Base-by-base conservation (phyloP, 1,140 invertebrate genomes). In the Brachionus rotundiformis region DNA sequence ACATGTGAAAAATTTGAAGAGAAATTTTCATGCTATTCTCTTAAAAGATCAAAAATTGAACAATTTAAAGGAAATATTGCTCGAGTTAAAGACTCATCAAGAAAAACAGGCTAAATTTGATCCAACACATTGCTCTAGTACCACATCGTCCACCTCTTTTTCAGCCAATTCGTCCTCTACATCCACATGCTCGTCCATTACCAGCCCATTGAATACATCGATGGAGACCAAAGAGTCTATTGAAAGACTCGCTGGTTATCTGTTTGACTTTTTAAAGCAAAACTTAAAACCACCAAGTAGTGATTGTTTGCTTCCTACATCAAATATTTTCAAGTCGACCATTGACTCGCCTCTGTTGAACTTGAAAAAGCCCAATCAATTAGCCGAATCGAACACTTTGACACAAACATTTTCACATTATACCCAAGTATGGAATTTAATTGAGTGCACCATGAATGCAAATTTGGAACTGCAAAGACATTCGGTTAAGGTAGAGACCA, bases 371-470 rank as follows among this genome's bases (percentile, higher is more conserved):
- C 76, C 63, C 10, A 68, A 79, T 39, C 47, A 79, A 63, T 39
- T 79, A 23, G 47, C 76, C 49, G 76, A 79, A 23, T 79, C 76
- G 0, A 79, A 79, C 33, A 39, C 31, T 3, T n/a, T 79, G 11
- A 79, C 76, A n/a, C 59, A 54, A 7, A 79, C 44, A 29, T 79
- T 79, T 79, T 79, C 76, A 1, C 76, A 79, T 8, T 79, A 79
- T 63, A 79, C 76, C 59, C 76, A 79, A 79, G 31, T 79, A 23
- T 79, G 76, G 76, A 79, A 79, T 59, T 33, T 79, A 3, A 79
- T 79, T 25, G 76, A 79, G 16, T 63, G 36, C 23, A 79, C 76
- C 3, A 79, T 79, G 44, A 79, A 79, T 19, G 29, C 31, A 19
- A 79, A 79, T 79, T 39, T 79, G 33, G 31, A 49, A 49, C 25